phyloP scores from a whole-genome alignment of 2,888 invertebrate species.

The Pseudoips prasinana region DNA sequence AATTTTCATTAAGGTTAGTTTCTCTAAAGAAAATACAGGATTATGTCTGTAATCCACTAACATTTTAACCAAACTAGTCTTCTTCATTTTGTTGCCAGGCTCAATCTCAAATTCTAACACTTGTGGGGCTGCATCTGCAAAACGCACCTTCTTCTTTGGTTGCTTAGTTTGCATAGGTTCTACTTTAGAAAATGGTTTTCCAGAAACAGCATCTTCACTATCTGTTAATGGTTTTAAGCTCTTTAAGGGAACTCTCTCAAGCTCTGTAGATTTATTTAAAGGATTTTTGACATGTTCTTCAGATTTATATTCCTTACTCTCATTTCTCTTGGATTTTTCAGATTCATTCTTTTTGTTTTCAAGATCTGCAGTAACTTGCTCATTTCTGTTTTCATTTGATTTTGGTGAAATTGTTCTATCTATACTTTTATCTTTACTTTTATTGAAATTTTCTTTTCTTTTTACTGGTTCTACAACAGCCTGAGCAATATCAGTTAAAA shows the following conservation, averaged over 20 bases:
- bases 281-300: slow-evolving; percentile 20
- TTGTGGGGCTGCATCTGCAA: slow-evolving; percentile 49
- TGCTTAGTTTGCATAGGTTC: slow-evolving; percentile 47
- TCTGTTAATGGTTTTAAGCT: slow-evolving; percentile 50
- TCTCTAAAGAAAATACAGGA: slow-evolving; percentile 59
- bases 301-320: slow-evolving; percentile 19
- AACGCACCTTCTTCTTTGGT: slow-evolving; percentile 56
- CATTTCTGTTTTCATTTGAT: slow-evolving; percentile 12
- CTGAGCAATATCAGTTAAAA: slow-evolving; percentile 62
- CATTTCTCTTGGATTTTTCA: slow-evolving; percentile 20
- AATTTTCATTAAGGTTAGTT: slow-evolving; percentile 79
- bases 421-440: slow-evolving; percentile 19
- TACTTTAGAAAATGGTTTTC: slow-evolving; percentile 59
- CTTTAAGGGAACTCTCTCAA: slow-evolving; percentile 49
- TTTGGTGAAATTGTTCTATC: slow-evolving; percentile 17
- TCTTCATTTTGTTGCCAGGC: slow-evolving; percentile 64
- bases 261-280: slow-evolving; percentile 15
- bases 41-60: slow-evolving; percentile 48
- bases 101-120: slow-evolving; percentile 60
- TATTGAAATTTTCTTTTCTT: slow-evolving; percentile 36
- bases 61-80: slow-evolving; percentile 55
- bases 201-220: slow-evolving; percentile 40
- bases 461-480: slow-evolving; percentile 46
- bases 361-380: slow-evolving; percentile 17
- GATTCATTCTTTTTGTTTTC: slow-evolving; percentile 26